Evolutionary conservation across 2,797 vertebrate genomes (phyloP), one percentile per base, ranked within the genome.

Genomic region (Borostomias antarcticus): DNA sequence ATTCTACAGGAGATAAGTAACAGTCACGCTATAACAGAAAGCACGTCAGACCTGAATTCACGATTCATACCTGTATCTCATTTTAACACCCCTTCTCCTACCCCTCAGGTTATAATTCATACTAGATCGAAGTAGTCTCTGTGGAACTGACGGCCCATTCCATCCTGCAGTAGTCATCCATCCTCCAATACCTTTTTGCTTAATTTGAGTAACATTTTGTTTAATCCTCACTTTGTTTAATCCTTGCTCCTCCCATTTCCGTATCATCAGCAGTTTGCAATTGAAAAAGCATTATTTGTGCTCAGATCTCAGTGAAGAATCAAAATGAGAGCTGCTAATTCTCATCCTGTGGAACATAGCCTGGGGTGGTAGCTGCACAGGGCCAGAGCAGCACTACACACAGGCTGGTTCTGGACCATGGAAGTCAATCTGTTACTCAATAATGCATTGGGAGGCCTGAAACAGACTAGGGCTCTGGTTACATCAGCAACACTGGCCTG

Each of bases 391-490:
- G 26, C 21, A 60, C 13, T 57, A 29, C 47, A 70, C 70, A 58
- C 74, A 35, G 75, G 29, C 66, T 76, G 64, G 76, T 75, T 78
- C 62, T 62, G 54, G 73, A 69, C 53, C 57, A 58, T 2, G 45
- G 53, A 64, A 75, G 54, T 66, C 77, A 82, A 85, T 78, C 71
- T 75, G 67, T 69, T 65, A 21, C 64, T 90, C 67, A 81, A 89
- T 91, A 85, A 90, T 88, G 72, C 73, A 89, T 66, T 74, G 67
- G 64, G 57, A 64, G 59, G 72, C 70, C 15, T 51, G 13, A 43
- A 66, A 77, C 50, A 71, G 65, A 65, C 68, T 64, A 63, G 76
- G 6, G 76, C 67, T 89, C 84, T 78, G 77, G 84, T 91, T 91
- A 83, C 87, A 77, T 33, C 47, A 35, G 54, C 67, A 74, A 72